phyloP scores from a whole-genome alignment of 2,797 vertebrate species.

The Rallus crepitans region DNA sequence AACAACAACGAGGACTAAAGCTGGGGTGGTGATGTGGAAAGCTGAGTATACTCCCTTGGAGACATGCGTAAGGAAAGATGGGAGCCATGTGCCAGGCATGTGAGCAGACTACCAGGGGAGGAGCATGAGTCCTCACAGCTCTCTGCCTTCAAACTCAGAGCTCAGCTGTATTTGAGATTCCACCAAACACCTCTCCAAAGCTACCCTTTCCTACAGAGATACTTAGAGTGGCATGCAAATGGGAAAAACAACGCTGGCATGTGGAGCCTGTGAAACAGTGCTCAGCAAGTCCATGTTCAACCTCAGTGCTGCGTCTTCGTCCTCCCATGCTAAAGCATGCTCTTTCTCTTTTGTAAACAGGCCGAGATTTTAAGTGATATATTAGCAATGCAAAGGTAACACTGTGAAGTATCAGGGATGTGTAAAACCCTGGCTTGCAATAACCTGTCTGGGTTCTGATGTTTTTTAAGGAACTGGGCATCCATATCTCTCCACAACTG shows the following conservation, averaged over 20 bases:
- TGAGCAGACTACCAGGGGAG: background rate
- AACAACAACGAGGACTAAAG: background rate
- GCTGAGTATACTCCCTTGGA: background rate
- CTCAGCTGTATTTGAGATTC: background rate
- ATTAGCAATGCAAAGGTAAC: background rate
- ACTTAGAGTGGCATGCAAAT: background rate
- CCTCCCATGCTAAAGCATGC: background rate
- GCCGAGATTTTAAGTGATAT: background rate
- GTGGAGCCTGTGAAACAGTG: background rate
- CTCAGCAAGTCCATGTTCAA: background rate
- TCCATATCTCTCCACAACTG: background rate
- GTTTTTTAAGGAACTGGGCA: background rate
- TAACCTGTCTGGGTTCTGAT: background rate
- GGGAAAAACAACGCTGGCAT: background rate
- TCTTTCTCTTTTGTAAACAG: background rate
- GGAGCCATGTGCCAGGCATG: background rate
- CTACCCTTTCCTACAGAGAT: background rate
- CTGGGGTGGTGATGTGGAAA: background rate
- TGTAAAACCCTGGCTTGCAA: background rate
- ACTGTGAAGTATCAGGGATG: rapidly evolving
- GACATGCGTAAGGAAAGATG: background rate
- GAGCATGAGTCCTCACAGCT: background rate
- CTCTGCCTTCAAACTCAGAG: background rate
- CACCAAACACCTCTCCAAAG: background rate
- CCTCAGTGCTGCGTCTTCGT: background rate